Evolutionary conservation across 2,113 vertebrate species (phyloP), one percentile per base, ranked within the genome.

Genomic region (Neolamprologus sp.): DNA sequence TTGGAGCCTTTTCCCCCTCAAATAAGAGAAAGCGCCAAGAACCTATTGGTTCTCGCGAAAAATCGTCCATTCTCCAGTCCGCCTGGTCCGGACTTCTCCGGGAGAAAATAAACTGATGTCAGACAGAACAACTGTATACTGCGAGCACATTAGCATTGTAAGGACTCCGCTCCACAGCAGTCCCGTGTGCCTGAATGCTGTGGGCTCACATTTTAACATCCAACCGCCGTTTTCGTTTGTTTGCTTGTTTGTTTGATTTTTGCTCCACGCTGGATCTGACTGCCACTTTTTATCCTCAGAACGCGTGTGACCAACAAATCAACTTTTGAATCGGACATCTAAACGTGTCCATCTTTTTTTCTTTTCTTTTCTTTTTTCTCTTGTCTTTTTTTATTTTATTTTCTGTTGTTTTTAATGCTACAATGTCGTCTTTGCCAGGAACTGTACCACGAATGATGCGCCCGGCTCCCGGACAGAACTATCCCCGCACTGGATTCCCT

Each of bases 391-490:
- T 16, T 14, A 1, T 42, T 58, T 21, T 31, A 0, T 9, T 23
- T 21, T 49, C 37, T 90, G 28, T 35, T 54, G 16, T 26, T 82
- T 82, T 88, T 58, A 85, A 93, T 87, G 86, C 23, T 85, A 90
- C 81, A 26, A 96, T 96, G 95, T 95, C 96, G 68, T 94, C 94
- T 88, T 86, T 99, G 82, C 97, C 97, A 91, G 98, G 98, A 95
- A 95, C 97, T 2, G 97, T 98, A 3, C 98, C 97, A 40, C 96
- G 98, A 90, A 98, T 99, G 98, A 98, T 99, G 98, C 97, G 98
- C 88, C 97, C 98, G 28, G 96, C 97, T 42, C 97, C 97, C 79
- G 98, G 98, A 90, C 98, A 99, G 95, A 99, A 97, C 93, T 98
- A 98, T n/a, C 97, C 97, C 2, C 97, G 98, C 85, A 97, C 97